These are phyloP conservation scores for Drosophila niveifrons DNA, from an alignment of 2,888 invertebrate genomes.

Conservation along the genomic window DNA sequence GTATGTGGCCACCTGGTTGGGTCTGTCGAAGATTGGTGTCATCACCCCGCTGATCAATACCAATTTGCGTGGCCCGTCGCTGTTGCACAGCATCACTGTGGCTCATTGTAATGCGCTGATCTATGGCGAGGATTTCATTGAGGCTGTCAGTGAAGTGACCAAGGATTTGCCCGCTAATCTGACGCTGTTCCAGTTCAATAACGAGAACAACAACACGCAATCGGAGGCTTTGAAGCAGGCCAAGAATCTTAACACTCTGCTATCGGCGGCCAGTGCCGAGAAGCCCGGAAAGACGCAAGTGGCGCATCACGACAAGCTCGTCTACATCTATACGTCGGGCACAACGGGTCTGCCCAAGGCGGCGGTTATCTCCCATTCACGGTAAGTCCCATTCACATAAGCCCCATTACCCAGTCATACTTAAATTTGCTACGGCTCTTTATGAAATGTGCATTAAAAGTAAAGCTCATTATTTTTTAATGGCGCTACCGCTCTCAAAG, in stretches of 20 bases:
- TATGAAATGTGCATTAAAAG: background rate
- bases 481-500: background rate
- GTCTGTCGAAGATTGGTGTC: conserved; percentile 94
- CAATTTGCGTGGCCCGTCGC: conserved; percentile 92
- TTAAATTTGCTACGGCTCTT: background rate
- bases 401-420: background rate
- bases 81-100: conserved; percentile 94
- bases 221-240: conserved; percentile 68
- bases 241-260: conserved; percentile 82
- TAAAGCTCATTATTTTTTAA: background rate
- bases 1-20: conserved; percentile 96
- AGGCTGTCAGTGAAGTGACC: conserved; percentile 89
- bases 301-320: conserved; percentile 91
- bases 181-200: conserved; percentile 87
- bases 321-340: conserved; percentile 99
- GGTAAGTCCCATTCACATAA: conserved; percentile 87
- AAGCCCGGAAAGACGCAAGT: conserved; percentile 74
- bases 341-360: conserved; percentile 99
- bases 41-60: conserved; percentile 96
- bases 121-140: conserved; percentile 87
- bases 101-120: conserved; percentile 94
- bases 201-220: conserved; percentile 73
- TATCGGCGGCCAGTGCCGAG: conserved; percentile 80
- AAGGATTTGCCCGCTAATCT: conserved; percentile 89
- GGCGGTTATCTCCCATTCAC: conserved; percentile 96